Evolutionary conservation across 2,113 vertebrate genomes (phyloP), one percentile per base, ranked within the genome.

Genomic region (Siniperca knerii): DNA sequence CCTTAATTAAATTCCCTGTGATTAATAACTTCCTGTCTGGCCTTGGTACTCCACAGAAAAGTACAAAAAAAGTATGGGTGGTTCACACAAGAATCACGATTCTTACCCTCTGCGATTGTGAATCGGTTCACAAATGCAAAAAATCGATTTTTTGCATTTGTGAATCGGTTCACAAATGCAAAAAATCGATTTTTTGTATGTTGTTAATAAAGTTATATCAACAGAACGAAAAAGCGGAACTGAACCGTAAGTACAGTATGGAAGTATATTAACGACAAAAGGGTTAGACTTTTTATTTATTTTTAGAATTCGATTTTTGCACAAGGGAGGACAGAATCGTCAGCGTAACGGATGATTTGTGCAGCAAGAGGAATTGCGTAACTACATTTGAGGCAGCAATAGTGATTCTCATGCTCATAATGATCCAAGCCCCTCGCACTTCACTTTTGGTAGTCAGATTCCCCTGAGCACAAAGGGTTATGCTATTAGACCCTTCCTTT

Each of bases 41-140:
- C 23, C 35, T 46, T 16, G 37, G 13, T 77, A 67, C 73, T 58
- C 16, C 42, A 44, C 16, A 60, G 1, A 29, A 29, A 29, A 37
- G 1, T 46, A 68, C 13, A 78, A 42, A 40, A 40, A 10, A 50
- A 57, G 15, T 20, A 20, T 40, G 5, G 7, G 13, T 0, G 4
- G 0, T 54, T 13, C 11, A n/a, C 50, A n/a, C 8, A 57, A 57
- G 13, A 20, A 25, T 18, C 0, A 0, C 0, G 1, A 40, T 33
- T 44, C 15, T 42, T 29, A 18, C 35, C 35, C 12, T 15, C 13
- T 10, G 5, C 4, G 2, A 29, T 44, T 58, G 4, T 25, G 65
- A 48, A 48, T 18, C 1, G 4, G 8, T 46, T 46, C 44, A 25
- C 23, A 67, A 25, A 18, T 21, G 44, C 16, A 16, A 13, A 46